A percentile compares a stretch with the other conserved stretches of the same genome.
phyloP scores from a whole-genome alignment of 92 coral and sea anemone species.

The Porites evermanni region DNA sequence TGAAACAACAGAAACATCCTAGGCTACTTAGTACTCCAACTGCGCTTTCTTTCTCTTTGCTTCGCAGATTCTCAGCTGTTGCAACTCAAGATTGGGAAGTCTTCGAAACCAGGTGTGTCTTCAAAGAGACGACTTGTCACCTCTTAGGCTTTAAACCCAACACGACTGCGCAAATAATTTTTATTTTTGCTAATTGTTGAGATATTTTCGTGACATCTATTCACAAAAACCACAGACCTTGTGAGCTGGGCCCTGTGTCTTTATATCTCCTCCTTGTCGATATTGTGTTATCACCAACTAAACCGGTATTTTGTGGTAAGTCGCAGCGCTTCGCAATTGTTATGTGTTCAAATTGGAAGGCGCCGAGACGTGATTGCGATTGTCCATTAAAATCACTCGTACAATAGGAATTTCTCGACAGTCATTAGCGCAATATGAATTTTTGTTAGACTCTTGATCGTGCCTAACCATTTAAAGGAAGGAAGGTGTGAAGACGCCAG shows the following conservation, averaged over 20 bases:
- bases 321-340: not conserved
- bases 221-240: not conserved
- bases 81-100: constrained; percentile 90
- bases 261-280: not conserved
- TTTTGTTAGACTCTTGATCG: not conserved
- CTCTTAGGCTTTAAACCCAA: not conserved
- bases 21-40: too few species aligned
- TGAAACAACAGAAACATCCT: too few species aligned
- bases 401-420: not conserved
- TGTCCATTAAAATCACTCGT: not conserved
- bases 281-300: not conserved
- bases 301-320: not conserved
- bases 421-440: not conserved
- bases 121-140: not conserved
- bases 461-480: not conserved
- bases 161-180: not conserved
- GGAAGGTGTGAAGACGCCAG: too few species aligned
- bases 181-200: not conserved
- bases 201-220: not conserved
- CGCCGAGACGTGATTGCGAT: not conserved
- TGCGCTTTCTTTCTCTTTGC: not conserved
- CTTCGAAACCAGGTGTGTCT: constrained; percentile 90
- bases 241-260: not conserved
- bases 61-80: constrained; percentile 87
- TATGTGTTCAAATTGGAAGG: not conserved